phyloP scores from a whole-genome alignment of 2,113 vertebrate genomes.

The Pygoscelis adeliae region DNA sequence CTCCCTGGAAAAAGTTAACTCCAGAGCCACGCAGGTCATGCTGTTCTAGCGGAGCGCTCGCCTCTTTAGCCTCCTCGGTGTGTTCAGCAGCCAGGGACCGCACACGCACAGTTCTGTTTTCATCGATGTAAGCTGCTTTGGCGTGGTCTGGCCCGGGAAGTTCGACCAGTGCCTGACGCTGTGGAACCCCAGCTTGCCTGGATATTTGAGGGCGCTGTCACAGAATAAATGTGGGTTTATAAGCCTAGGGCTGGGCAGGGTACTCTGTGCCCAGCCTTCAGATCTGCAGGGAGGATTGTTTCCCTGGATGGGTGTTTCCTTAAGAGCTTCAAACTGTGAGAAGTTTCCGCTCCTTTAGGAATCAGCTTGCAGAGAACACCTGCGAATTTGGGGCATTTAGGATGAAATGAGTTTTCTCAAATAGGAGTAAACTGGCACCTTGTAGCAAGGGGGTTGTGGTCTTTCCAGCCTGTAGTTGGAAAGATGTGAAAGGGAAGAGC shows the following conservation, averaged over 20 bases:
- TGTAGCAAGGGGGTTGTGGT: neutral
- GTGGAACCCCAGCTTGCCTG: neutral
- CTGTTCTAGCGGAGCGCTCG: neutral
- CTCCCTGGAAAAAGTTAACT: neutral
- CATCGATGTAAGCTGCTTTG: neutral
- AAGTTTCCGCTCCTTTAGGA: neutral
- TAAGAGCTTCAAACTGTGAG: neutral
- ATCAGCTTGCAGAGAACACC: neutral
- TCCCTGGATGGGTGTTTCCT: neutral
- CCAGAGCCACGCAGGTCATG: neutral
- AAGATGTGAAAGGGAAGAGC: neutral
- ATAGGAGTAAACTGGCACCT: neutral
- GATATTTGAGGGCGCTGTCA: neutral
- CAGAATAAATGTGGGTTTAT: neutral
- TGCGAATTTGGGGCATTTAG: neutral
- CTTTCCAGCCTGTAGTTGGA: neutral
- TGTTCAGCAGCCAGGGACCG: neutral
- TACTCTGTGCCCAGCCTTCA: neutral
- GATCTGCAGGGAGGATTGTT: neutral
- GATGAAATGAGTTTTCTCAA: neutral
- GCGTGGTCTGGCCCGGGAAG: neutral
- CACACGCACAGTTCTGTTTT: neutral
- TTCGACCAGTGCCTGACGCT: neutral
- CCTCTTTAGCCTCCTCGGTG: neutral
- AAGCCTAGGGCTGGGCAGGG: neutral